Percentiles rank a stretch among this genome's conserved stretches.
These are phyloP conservation scores for Cataglyphis cursor DNA, from an alignment of 2,888 invertebrate genomes.

Conservation along the genomic window DNA sequence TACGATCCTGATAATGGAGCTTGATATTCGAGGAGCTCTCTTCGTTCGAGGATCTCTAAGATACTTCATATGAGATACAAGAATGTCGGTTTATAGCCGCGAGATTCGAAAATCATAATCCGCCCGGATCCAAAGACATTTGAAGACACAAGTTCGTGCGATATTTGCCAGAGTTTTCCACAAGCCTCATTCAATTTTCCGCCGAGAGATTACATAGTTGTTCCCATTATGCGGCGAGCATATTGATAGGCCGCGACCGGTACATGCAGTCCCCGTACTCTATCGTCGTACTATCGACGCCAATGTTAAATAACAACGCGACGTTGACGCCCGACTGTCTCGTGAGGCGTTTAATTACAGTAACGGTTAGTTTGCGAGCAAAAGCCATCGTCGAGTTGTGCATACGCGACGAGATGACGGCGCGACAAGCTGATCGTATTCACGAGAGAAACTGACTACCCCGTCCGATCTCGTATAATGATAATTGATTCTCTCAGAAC, in stretches of 20 bases:
- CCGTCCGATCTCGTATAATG: constrained; percentile 48
- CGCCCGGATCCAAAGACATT: neutral
- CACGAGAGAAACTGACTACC: constrained; percentile 30
- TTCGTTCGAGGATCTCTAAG: neutral
- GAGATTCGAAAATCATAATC: neutral
- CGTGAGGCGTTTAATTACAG: constrained; percentile 67
- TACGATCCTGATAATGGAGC: neutral
- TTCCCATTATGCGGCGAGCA: constrained; percentile 78
- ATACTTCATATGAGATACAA: neutral
- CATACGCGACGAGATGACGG: constrained; percentile 16
- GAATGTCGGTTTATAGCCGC: neutral
- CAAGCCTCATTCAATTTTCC: constrained; percentile 82
- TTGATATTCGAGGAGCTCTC: neutral
- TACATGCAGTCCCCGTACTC: constrained; percentile 76
- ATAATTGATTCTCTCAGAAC: constrained; percentile 48
- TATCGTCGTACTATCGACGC: constrained; percentile 34
- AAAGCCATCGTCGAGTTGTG: constrained; percentile 24
- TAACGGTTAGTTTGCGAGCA: constrained; percentile 49
- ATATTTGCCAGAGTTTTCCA: neutral
- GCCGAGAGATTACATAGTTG: constrained; percentile 78
- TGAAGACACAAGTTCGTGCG: neutral
- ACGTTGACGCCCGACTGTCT: constrained; percentile 44
- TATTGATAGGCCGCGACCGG: constrained; percentile 78
- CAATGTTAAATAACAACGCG: constrained; percentile 61
- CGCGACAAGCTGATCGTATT: constrained; percentile 16